Base-by-base conservation (phyloP, 2,888 invertebrate species). In the Gisinianus flammeolus region DNA sequence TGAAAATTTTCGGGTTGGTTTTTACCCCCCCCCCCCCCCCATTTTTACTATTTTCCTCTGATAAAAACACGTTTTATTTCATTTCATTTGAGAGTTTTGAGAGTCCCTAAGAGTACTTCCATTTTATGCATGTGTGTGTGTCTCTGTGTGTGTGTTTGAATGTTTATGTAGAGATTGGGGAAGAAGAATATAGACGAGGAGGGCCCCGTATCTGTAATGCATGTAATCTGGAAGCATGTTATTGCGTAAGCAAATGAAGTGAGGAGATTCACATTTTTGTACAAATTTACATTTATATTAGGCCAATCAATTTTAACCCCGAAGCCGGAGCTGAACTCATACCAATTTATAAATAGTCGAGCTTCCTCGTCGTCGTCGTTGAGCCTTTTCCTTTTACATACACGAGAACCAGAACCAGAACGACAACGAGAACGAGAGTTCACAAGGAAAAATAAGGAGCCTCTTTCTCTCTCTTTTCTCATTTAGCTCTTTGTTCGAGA, bases 261-360 rank as follows among this genome's bases (percentile, higher is more conserved):
- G 62, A 24, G 58, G 5, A 58, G 58, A 28, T 58, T 64, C 73
- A 56, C 73, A 73, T 73, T 62, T 73, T 73, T 73, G 31, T 73
- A 30, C 73, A 30, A 58, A 73, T 73, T 73, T 73, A 58, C 73
- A 73, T 73, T 73, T 73, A 73, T 58, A 73, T 73, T 70, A 52
- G n/a, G 52, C 44, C 70, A 62, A 62, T 62, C 62, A 62, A 62
- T 62, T 62, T 62, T 26, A n/a, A 26, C 62, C 62, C 26, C 24
- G 62, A 62, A 26, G 5, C 8, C 62, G 28, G 22, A 58, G 62
- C 62, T 44, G 44, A 44, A 19, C 44, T 44, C 44, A 44, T 6
- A 4, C 3, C 44, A 44, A 4, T 44, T 44, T 44, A 44, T 44
- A 44, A 44, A 44, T 44, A 19, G 44, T 6, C 44, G 1, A 6